phyloP scores from a whole-genome alignment of 2,113 vertebrate species.

The Catharus bicknelli region DNA sequence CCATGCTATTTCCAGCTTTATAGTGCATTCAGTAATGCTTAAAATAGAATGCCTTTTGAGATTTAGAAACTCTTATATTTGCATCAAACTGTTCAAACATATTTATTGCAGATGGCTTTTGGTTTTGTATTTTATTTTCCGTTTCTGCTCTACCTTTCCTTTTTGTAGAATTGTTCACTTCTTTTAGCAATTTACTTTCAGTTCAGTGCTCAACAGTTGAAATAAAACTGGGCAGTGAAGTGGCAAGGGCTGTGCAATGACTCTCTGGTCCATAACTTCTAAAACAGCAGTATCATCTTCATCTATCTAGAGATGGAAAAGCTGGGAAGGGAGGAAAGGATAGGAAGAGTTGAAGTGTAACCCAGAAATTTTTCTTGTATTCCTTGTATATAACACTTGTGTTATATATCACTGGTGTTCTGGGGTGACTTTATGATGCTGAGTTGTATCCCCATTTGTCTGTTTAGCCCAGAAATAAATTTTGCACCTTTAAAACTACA shows the following conservation, averaged over 20 bases:
- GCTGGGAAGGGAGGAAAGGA: neutral
- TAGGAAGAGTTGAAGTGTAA: neutral
- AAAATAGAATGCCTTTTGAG: neutral
- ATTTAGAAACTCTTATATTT: constrained; percentile 3
- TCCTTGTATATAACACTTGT: neutral
- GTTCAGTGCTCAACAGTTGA: neutral
- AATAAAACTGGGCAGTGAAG: neutral
- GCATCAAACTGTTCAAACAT: neutral
- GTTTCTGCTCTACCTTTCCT: neutral
- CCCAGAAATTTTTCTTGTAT: neutral
- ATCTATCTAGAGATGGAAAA: neutral
- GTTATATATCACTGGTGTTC: no score
- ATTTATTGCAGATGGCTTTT: neutral
- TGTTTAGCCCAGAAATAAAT: neutral
- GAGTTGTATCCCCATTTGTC: neutral
- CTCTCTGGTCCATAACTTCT: no score
- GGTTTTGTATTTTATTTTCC: neutral
- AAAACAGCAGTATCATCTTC: neutral
- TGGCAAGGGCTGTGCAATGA: neutral
- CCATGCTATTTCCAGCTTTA: neutral
- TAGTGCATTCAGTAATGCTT: neutral
- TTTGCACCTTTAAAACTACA: neutral
- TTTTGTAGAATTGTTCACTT: neutral
- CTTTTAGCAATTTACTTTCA: neutral
- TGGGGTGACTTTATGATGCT: neutral